Evolutionary conservation across 2,797 vertebrate genomes (phyloP), one percentile per base, ranked within the genome.

Genomic region (Ibycter americanus): DNA sequence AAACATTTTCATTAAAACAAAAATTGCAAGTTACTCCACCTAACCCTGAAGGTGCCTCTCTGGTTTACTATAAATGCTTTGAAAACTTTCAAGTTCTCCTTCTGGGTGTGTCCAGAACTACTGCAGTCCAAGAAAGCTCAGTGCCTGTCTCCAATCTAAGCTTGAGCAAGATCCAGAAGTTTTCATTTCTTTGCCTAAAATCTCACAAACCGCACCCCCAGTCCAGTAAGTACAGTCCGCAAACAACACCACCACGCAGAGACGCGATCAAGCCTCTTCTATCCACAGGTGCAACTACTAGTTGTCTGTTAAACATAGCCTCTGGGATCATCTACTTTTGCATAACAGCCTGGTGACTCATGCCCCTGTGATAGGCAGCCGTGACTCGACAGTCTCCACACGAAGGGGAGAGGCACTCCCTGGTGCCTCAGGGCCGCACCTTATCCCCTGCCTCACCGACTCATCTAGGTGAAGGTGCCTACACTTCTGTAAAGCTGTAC

Each of bases 1-100:
- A 58, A 72, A 52, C 62, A 44, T 36, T 89, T 62, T 49, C 38
- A 87, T 85, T 83, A 67, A 55, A 89, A 51, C 47, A 96, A 80
- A 94, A 94, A 44, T 4, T 17, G 20, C 36, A 70, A 66, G 59
- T 73, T 77, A n/a, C 85, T 70, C 76, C 91, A 74, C 87, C 95
- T 94, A 80, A 80, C 82, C 94, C 91, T 67, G 84, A 88, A 91
- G 87, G 79, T 91, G 74, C 74, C 84, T 49, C 91, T 55, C 55
- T 66, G 34, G 67, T 73, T 73, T 26, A 87, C 40, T 87, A 66
- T 11, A 94, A 94, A 82, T 8, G 42, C 83, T 87, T 61, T 61
- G 73, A 93, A 92, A 91, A 77, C 84, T 80, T 67, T 58, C 34
- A 67, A 68, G 85, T 81, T 90, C 87, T 87, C 71, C 51, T 83